Evolutionary conservation across 92 coral and sea anemone genomes (phyloP).

Genomic region (Metridium senile): DNA sequence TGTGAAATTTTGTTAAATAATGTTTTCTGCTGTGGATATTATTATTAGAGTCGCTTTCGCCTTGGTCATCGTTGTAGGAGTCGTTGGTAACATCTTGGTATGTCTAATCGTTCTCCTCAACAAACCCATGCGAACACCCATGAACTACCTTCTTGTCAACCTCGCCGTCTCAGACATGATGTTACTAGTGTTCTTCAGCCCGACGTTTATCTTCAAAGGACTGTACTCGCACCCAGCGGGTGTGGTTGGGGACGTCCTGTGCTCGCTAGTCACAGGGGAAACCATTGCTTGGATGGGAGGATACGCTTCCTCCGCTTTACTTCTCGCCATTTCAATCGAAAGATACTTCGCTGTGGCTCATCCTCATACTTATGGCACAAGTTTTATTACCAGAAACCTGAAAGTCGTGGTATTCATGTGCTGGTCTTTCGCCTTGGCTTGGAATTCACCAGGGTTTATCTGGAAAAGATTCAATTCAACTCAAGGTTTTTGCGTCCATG

Average conservation of each 20-base stretch:
- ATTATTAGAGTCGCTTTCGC: conserved; percentile 44
- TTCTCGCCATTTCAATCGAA: conserved; percentile 56
- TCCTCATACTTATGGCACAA: conserved; percentile 45
- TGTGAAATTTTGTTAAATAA: no score
- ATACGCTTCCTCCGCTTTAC: conserved; percentile 53
- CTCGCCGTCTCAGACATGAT: conserved; percentile 63
- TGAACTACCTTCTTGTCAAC: conserved; percentile 59
- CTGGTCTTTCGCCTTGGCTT: conserved; percentile 43
- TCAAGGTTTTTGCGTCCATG: conserved; percentile 14
- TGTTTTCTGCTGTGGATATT: conserved; percentile 13
- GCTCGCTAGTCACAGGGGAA: conserved; percentile 48
- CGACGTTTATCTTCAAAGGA: conserved; percentile 51
- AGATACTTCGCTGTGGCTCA: conserved; percentile 56
- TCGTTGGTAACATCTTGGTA: conserved; percentile 53
- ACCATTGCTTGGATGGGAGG: conserved; percentile 72
- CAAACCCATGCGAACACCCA: conserved; percentile 62
- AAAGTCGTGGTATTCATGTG: conserved; percentile 15
- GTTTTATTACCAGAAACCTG: conserved; percentile 24
- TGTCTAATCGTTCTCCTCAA: conserved; percentile 45
- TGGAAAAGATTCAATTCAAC: conserved; percentile 17
- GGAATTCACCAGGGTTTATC: conserved; percentile 22
- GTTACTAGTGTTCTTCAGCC: conserved; percentile 52
- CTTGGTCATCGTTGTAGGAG: conserved; percentile 29
- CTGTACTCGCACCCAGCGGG: conserved; percentile 53
- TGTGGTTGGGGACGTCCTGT: conserved; percentile 37